Base-by-base conservation (phyloP, 2,113 vertebrate genomes). In the Stigmatopora argus region DNA sequence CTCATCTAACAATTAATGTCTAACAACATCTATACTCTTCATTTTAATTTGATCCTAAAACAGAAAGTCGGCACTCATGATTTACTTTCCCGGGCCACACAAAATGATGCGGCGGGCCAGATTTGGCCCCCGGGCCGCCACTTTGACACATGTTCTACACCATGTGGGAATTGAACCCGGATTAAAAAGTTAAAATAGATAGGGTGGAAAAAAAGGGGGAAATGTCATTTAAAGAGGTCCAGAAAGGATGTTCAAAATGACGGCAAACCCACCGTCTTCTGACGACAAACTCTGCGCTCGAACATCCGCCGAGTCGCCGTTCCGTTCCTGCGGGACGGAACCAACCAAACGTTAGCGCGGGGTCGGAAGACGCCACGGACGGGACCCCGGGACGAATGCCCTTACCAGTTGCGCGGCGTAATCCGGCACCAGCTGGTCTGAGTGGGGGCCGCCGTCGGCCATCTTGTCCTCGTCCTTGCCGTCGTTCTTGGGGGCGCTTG, bases 351-450 rank as follows among this genome's bases (percentile, higher is more conserved):
- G 21, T 1, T 45, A 14, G 62, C 56, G 49, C 65, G n/a, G 17
- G 71, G 41, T 64, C 31, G 13, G 47, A 63, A 45, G 34, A 18
- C 48, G 7, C 9, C 15, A 64, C 41, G 52, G 15, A 31, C 64
- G 45, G 15, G 21, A 53, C 60, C 56, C 26, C 7, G 58, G 62
- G 5, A 15, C 4, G 47, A 41, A 41, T 60, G 71, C 13, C 66
- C 21, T 78, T 84, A 92, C 91, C 85, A 56, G 78, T 12, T 70
- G 78, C 46, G 66, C 65, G 49, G 84, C 78, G 38, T 80, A 77
- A 70, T 90, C 82, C 18, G 90, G 87, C 38, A 88, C 83, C 79
- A 89, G 70, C 75, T 90, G 90, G 84, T 91, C 88, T 12, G 86
- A 77, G 0, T 75, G 85, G 21, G 81, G 62, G 7, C 71, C 53